A percentile compares a stretch with the other conserved stretches of the same genome.
Conservation (phyloP, 2,888 invertebrate species). For the Phrixothrix hirtus region DNA sequence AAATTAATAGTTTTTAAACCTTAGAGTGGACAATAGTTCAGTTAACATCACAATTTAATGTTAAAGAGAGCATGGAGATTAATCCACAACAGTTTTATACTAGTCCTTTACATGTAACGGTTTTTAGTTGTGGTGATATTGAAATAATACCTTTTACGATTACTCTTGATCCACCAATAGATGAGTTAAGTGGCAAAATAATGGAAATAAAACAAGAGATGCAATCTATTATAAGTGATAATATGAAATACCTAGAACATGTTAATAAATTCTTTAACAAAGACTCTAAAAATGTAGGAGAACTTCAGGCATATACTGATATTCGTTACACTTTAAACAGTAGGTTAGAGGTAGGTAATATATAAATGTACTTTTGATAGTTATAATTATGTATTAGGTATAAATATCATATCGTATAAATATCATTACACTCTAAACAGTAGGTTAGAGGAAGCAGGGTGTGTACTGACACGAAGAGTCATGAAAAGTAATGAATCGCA, state of each 20-base stretch:
- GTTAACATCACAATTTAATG: conserved; percentile 55
- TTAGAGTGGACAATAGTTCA: conserved; percentile 68
- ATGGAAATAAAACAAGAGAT: conserved; percentile 43
- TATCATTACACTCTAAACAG: no score
- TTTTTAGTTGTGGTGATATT: conserved; percentile 49
- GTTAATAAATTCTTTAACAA: conserved; percentile 21
- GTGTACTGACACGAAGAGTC: no score
- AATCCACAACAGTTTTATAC: conserved; percentile 40
- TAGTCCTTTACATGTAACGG: conserved; percentile 44
- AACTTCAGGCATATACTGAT: conserved; percentile 37
- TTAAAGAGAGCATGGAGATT: conserved; percentile 40
- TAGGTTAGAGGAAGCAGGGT: no score
- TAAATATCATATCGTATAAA: no score
- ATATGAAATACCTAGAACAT: conserved; percentile 35
- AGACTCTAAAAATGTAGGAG: conserved; percentile 33
- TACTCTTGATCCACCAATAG: conserved; percentile 40
- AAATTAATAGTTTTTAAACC: conserved; percentile 20
- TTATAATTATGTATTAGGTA: no score
- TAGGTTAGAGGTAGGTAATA: conserved; percentile 28
- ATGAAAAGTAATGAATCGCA: no score
- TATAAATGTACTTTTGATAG: background rate
- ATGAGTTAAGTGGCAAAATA: conserved; percentile 27
- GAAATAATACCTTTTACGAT: conserved; percentile 45
- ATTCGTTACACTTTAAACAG: conserved; percentile 23
- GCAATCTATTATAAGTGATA: conserved; percentile 40